Conservation (phyloP, 2,797 vertebrate species). For the Lindbergichthys nudifrons region DNA sequence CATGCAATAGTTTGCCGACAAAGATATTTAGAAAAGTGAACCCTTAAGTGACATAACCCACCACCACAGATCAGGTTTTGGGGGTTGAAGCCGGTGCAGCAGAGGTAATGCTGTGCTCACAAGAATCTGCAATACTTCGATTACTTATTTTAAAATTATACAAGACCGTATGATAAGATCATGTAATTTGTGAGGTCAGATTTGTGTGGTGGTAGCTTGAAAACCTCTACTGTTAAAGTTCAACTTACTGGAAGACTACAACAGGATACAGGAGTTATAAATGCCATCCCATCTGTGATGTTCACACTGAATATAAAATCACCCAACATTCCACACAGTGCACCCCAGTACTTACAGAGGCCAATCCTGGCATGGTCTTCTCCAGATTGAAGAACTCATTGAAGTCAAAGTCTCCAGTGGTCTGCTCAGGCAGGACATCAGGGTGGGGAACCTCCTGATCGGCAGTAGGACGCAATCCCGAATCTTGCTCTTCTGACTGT, state of each 20-base stretch:
- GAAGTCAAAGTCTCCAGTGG: constrained; percentile 96
- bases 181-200: background rate
- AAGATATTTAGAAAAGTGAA: constrained; percentile 13
- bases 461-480: constrained; percentile 81
- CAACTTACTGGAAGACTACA: background rate
- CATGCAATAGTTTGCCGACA: constrained; percentile 25
- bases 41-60: constrained; percentile 50
- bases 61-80: constrained; percentile 42
- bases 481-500: constrained; percentile 87
- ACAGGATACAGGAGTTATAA: background rate
- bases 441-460: constrained; percentile 96
- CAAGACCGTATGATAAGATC: background rate
- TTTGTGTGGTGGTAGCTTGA: constrained; percentile 1
- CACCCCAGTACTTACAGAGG: constrained; percentile 91
- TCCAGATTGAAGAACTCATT: constrained; percentile 99
- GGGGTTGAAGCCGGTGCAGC: constrained; percentile 49
- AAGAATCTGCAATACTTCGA: background rate
- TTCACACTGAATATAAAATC: constrained; percentile 2
- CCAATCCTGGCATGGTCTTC: constrained; percentile 95
- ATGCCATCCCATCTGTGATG: constrained; percentile 26
- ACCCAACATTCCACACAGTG: constrained; percentile 39
- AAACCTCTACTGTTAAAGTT: constrained; percentile 51
- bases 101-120: constrained; percentile 36
- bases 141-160: background rate
- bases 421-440: constrained; percentile 88